Evolutionary conservation across 2,888 invertebrate genomes (phyloP).

Genomic region (Stenoptilia bipunctidactyla): DNA sequence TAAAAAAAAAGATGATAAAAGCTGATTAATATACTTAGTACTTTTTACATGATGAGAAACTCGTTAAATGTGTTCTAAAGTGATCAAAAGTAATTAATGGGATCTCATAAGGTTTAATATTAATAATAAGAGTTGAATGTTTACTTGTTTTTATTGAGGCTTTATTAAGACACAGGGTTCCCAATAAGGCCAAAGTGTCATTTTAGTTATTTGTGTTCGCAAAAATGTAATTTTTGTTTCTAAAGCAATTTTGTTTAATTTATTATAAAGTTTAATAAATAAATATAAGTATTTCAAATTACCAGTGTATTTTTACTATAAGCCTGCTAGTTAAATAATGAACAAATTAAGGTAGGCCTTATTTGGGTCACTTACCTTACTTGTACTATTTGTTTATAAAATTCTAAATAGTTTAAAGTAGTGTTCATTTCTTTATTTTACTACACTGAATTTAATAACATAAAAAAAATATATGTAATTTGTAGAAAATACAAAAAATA

Average conservation of each 20-base stretch:
- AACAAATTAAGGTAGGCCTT: conserved; percentile 13
- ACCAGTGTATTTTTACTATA: conserved; percentile 15
- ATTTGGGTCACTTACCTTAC: conserved; percentile 8
- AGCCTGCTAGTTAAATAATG: conserved; percentile 12
- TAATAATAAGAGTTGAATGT: conserved; percentile 8
- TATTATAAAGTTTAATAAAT: conserved; percentile 16
- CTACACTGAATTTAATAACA: no score
- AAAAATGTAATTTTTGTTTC: conserved; percentile 18
- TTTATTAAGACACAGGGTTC: conserved; percentile 16
- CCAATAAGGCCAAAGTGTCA: conserved; percentile 13
- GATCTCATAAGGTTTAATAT: conserved; percentile 10
- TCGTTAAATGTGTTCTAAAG: no score
- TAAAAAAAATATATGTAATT: no score
- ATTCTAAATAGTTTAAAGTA: no score
- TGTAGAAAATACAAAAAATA: no score
- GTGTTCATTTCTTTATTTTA: no score
- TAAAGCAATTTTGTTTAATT: conserved; percentile 14
- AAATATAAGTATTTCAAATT: conserved; percentile 15
- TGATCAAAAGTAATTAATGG: no score
- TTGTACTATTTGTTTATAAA: no score
- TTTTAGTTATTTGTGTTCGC: conserved; percentile 17
- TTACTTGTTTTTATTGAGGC: conserved; percentile 15
- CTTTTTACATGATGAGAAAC: no score
- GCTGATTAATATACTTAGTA: no score
- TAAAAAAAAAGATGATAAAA: no score